Percentiles rank a stretch among this genome's conserved stretches.
These are phyloP conservation scores for Streblospio benedicti DNA, from an alignment of 1,140 invertebrate genomes.

Conservation along the genomic window DNA sequence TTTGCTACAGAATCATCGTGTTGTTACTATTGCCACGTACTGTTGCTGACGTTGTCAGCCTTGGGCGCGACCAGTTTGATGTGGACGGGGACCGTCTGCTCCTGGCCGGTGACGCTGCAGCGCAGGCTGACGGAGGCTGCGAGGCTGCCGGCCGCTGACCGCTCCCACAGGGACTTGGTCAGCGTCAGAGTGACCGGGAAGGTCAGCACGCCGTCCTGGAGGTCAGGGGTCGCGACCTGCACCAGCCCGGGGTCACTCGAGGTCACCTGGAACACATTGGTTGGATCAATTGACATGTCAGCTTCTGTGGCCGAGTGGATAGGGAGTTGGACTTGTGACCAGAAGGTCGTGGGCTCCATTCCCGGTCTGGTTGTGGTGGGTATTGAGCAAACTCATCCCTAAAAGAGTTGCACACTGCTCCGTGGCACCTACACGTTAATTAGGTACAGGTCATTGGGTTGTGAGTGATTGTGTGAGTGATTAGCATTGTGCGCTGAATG, in stretches of 20 bases:
- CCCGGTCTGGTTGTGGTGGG: no score
- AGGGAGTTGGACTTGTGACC: no score
- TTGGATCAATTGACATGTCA: background rate
- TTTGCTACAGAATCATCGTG: no score
- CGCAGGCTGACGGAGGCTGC: slow-evolving; percentile 31
- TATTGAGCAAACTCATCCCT: no score
- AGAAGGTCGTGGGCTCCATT: no score
- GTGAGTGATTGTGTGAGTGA: no score
- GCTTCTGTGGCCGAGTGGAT: no score
- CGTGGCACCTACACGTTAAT: no score
- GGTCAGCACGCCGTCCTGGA: slow-evolving; percentile 24
- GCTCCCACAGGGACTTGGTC: slow-evolving; percentile 29
- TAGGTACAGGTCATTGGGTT: no score
- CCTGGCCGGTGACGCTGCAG: slow-evolving; percentile 32
- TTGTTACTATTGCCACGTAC: background rate
- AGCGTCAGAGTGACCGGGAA: slow-evolving; percentile 35
- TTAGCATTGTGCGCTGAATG: no score
- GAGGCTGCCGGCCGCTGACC: slow-evolving; percentile 27
- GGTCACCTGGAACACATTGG: slow-evolving; percentile 24
- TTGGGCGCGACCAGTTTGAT: slow-evolving; percentile 37
- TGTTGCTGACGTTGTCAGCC: slow-evolving; percentile 9
- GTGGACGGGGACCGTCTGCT: slow-evolving; percentile 31
- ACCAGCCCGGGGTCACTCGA: slow-evolving; percentile 35
- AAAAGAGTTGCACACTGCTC: no score
- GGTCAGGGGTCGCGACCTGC: slow-evolving; percentile 28